Conservation (phyloP, 1,140 invertebrate genomes). For the Trachymyrmex septentrionalis region DNA sequence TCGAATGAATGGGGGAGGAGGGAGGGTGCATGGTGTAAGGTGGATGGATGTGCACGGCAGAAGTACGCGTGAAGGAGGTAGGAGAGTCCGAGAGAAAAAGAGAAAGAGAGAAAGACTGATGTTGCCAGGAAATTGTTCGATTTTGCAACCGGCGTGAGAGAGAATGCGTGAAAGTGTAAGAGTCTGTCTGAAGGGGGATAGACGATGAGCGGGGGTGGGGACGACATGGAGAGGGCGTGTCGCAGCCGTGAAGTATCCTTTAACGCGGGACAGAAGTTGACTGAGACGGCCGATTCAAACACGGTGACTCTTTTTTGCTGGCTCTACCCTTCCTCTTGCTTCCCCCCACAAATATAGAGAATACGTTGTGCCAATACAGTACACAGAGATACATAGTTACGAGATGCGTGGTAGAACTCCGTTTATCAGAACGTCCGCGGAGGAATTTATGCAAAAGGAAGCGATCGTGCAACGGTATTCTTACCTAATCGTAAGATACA, state of each 20-base stretch:
- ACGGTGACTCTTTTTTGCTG: slow-evolving; percentile 85
- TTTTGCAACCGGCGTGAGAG: slow-evolving; percentile 54
- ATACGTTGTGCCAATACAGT: slow-evolving; percentile 63
- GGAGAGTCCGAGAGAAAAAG: slow-evolving; percentile 34
- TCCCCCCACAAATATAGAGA: slow-evolving; percentile 84
- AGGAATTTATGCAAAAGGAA: slow-evolving; percentile 26
- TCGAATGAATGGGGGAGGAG: slow-evolving; percentile 34
- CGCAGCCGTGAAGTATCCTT: slow-evolving; percentile 67
- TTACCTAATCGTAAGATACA: slow-evolving; percentile 16
- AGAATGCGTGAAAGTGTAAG: slow-evolving; percentile 74
- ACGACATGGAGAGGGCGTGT: slow-evolving; percentile 69
- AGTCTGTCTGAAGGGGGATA: slow-evolving; percentile 68
- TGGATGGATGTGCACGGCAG: slow-evolving; percentile 30
- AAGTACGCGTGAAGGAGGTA: slow-evolving; percentile 28
- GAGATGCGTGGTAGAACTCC: slow-evolving; percentile 42
- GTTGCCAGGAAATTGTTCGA: slow-evolving; percentile 3
- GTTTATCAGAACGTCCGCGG: slow-evolving; percentile 47
- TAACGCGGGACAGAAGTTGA: slow-evolving; percentile 70
- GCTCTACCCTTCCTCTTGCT: slow-evolving; percentile 87
- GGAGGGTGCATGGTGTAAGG: slow-evolving; percentile 30
- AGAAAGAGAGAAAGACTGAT: slow-evolving; percentile 44
- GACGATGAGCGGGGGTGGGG: slow-evolving; percentile 63
- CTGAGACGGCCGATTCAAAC: slow-evolving; percentile 73
- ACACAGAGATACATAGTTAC: slow-evolving; percentile 62
- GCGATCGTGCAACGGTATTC: slow-evolving; percentile 13